Evolutionary conservation across 2,797 vertebrate genomes (phyloP), one percentile per base, ranked within the genome.

Genomic region (Bufotes viridis): DNA sequence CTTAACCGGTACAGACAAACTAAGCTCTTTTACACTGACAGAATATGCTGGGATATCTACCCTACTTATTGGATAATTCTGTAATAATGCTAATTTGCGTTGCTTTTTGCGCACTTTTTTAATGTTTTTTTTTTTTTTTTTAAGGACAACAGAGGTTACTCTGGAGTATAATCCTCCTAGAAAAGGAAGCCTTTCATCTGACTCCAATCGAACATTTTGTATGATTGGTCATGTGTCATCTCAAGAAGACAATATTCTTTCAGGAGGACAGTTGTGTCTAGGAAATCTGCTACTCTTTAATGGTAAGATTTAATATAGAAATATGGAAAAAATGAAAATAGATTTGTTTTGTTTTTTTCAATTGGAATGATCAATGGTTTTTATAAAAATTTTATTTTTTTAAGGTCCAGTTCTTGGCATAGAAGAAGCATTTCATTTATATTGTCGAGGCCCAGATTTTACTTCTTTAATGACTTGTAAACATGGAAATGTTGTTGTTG

Each of bases 251-350:
- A 79, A 91, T 70, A 83, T 94, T 85, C 95, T 92, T 42, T 93
- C 95, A 81, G 88, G 92, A 78, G 94, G 94, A 80, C 90, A 91
- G 92, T 97, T 97, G 96, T 93, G 95, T 91, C 94, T 99, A 93
- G 98, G 98, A 93, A 98, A 97, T 76, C 94, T 99, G 85, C 96
- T 99, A 58, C 97, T 99, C 20, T 99, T 99, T 91, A 99, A 98
- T 60, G 98, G 98, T 89, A 24, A 89, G 84, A 29, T 42, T 34
- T 26, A 67, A 81, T 11, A 6, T 42, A 13, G 12, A n/a, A 69
- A 24, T 26, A 12, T 14, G 2, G 15, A 11, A 24, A 11, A 67
- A 26, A 22, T 20, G 1, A 67, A 67, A 12, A 67, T 67, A 26
- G 4, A 17, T 29, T 69, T 15, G 1, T 69, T 29, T 13, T 42